Conservation (phyloP, 2,113 vertebrate genomes). For the Rhombomys opimus region DNA sequence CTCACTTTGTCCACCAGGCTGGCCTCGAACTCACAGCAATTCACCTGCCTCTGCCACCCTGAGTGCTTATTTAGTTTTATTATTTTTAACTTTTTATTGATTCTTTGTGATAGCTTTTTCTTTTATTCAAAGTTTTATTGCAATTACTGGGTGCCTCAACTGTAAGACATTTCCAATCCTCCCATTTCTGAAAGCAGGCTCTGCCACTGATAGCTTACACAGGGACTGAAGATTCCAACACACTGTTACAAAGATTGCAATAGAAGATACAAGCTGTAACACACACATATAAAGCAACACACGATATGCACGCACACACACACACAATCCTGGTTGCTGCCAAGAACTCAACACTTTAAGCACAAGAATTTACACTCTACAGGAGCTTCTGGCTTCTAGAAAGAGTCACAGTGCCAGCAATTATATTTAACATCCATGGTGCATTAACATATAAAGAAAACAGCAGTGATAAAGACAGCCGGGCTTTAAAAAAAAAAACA, state of each 20-base stretch:
- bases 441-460: slow-evolving; percentile 67
- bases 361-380: slow-evolving; percentile 57
- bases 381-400: slow-evolving; percentile 49
- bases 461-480: slow-evolving; percentile 38
- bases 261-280: background rate
- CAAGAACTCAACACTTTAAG: slow-evolving; percentile 44
- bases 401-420: slow-evolving; percentile 32
- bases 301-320: background rate
- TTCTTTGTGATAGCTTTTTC: background rate
- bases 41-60: too few relatives aligned
- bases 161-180: background rate
- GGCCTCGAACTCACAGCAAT: too few relatives aligned
- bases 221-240: slow-evolving; percentile 64
- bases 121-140: background rate
- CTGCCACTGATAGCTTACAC: background rate
- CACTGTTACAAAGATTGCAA: slow-evolving; percentile 54
- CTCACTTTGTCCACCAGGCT: too few relatives aligned
- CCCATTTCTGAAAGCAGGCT: slow-evolving; percentile 61
- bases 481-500: slow-evolving; percentile 56
- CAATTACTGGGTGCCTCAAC: slow-evolving; percentile 17
- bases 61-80: too few relatives aligned
- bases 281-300: background rate
- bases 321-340: background rate
- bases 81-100: background rate
- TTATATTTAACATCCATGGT: slow-evolving; percentile 54